phyloP scores from a whole-genome alignment of 2,797 vertebrate genomes.

The Acridotheres tristis region DNA sequence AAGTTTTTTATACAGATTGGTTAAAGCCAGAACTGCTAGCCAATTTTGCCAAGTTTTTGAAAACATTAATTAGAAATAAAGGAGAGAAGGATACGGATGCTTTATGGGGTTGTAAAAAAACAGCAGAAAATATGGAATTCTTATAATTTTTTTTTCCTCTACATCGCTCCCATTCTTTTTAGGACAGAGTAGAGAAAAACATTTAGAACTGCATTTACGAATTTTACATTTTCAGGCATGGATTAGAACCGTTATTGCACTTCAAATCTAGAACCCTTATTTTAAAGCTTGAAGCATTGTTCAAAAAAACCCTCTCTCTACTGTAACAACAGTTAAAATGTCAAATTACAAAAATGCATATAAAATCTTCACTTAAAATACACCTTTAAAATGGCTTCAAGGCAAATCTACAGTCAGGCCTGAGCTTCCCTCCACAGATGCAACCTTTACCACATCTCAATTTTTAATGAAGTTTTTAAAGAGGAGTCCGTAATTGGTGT shows the following conservation, averaged over 20 bases:
- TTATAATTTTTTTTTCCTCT: neutral
- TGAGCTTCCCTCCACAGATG: neutral
- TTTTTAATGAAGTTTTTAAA: neutral
- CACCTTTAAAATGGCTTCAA: neutral
- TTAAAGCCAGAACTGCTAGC: neutral
- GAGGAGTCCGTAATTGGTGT: neutral
- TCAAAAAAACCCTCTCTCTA: neutral
- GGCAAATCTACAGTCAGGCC: neutral
- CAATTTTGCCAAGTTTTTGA: neutral
- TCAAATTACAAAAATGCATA: neutral
- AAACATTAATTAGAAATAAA: neutral
- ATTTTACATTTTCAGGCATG: neutral
- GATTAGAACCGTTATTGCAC: neutral
- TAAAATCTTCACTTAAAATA: neutral
- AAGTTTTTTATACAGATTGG: neutral
- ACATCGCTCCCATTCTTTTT: neutral
- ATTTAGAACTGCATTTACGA: neutral
- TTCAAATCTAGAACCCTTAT: neutral
- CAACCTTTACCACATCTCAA: neutral
- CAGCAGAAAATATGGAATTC: neutral
- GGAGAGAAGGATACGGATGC: neutral
- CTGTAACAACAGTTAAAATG: neutral
- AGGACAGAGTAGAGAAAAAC: neutral
- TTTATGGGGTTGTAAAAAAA: neutral
- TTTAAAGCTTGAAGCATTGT: neutral